Evolutionary conservation across 2,113 vertebrate genomes (phyloP).

Genomic region (Platysternon megacephalum): DNA sequence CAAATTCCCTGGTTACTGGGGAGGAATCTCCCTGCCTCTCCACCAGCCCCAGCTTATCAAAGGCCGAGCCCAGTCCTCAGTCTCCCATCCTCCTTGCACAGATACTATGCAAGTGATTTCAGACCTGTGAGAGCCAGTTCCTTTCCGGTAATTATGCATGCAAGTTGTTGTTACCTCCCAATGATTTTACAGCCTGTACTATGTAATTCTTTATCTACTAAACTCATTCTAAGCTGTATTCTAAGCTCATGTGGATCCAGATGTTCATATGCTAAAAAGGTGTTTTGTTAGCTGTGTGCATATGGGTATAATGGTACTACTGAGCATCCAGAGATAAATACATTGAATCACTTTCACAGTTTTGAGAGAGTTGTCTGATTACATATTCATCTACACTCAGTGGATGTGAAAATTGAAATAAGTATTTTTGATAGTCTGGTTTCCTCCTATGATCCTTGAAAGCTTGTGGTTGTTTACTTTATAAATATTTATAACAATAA

Average conservation of each 20-base stretch:
- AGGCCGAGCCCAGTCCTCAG: background rate
- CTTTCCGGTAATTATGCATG: background rate
- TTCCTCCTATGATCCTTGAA: background rate
- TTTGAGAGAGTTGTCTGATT: fast-evolving
- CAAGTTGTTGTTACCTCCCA: background rate
- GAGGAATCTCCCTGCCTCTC: background rate
- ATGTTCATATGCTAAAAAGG: background rate
- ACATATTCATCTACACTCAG: background rate
- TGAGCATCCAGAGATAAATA: background rate
- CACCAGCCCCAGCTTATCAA: background rate
- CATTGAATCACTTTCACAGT: fast-evolving
- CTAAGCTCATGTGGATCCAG: background rate
- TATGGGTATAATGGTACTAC: fast-evolving
- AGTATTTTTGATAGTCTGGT: background rate
- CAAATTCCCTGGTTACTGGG: background rate
- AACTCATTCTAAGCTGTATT: background rate
- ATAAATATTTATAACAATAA: background rate
- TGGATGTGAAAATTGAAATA: background rate
- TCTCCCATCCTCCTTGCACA: background rate
- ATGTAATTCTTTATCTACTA: background rate
- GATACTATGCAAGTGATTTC: background rate
- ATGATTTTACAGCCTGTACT: background rate
- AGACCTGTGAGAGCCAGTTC: background rate
- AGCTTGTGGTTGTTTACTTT: background rate
- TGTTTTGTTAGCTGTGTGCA: background rate